A percentile compares a stretch with the other conserved stretches of the same genome.
Conservation (phyloP, 2,113 vertebrate genomes). For the Sarotherodon lohbergeri region DNA sequence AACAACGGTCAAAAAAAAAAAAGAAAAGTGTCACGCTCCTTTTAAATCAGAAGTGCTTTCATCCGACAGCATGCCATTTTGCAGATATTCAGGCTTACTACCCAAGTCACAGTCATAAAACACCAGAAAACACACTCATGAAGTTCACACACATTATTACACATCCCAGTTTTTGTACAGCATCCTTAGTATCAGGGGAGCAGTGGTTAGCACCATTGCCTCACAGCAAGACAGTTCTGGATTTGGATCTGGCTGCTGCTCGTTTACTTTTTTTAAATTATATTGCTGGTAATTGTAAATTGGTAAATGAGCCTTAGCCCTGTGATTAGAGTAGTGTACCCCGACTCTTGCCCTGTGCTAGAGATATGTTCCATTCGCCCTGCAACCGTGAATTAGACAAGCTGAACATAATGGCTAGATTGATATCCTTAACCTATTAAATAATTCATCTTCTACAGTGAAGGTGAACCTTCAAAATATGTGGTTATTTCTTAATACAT, state of each 20-base stretch:
- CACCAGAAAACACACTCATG: neutral
- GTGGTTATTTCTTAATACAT: neutral
- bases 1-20: neutral
- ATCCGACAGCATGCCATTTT: neutral
- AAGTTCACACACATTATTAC: neutral
- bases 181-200: neutral
- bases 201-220: neutral
- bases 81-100: neutral
- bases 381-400: accelerated
- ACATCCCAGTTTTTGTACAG: neutral
- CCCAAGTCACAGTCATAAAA: neutral
- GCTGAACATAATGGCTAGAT: neutral
- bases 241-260: neutral
- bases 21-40: neutral
- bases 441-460: neutral
- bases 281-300: neutral
- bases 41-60: neutral
- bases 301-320: neutral
- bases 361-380: neutral
- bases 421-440: neutral
- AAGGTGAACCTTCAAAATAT: neutral
- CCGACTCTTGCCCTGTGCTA: neutral
- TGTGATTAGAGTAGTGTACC: neutral
- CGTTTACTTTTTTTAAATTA: neutral
- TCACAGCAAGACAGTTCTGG: neutral